Evolutionary conservation across 2,888 invertebrate genomes (phyloP).

Genomic region (Kuschelorhynchus macadamiae): DNA sequence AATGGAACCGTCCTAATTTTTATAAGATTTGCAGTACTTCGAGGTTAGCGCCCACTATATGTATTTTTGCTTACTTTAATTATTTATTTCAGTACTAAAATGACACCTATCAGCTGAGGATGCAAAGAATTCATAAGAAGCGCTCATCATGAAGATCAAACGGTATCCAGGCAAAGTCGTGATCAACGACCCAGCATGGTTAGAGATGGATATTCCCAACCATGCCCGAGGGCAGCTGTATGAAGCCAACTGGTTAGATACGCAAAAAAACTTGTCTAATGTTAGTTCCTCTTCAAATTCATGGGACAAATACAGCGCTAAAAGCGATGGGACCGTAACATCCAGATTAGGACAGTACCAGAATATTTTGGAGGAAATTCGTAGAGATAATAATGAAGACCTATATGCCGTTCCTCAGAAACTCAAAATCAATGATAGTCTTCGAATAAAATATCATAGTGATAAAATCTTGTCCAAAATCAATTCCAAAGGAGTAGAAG

Average conservation of each 20-base stretch:
- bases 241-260: conserved; percentile 88
- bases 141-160: conserved; percentile 84
- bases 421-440: conserved; percentile 56
- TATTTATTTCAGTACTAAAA: conserved; percentile 3
- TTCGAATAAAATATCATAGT: conserved; percentile 65
- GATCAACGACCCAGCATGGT: conserved; percentile 72
- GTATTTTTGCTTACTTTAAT: neutral
- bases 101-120: neutral
- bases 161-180: conserved; percentile 89
- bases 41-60: conserved; percentile 17
- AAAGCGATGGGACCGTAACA: conserved; percentile 65
- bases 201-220: conserved; percentile 79
- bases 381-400: conserved; percentile 56
- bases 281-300: conserved; percentile 64
- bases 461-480: conserved; percentile 65
- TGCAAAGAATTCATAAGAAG: neutral
- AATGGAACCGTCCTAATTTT: too few relatives aligned
- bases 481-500: conserved; percentile 60
- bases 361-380: conserved; percentile 61
- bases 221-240: conserved; percentile 80
- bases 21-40: conserved; percentile 31
- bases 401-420: conserved; percentile 56
- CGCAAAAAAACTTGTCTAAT: conserved; percentile 73
- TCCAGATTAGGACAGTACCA: conserved; percentile 63
- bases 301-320: conserved; percentile 63